Evolutionary conservation across 2,113 vertebrate genomes (phyloP), one percentile per base, ranked within the genome.

Genomic region (Bagarius yarrelli): DNA sequence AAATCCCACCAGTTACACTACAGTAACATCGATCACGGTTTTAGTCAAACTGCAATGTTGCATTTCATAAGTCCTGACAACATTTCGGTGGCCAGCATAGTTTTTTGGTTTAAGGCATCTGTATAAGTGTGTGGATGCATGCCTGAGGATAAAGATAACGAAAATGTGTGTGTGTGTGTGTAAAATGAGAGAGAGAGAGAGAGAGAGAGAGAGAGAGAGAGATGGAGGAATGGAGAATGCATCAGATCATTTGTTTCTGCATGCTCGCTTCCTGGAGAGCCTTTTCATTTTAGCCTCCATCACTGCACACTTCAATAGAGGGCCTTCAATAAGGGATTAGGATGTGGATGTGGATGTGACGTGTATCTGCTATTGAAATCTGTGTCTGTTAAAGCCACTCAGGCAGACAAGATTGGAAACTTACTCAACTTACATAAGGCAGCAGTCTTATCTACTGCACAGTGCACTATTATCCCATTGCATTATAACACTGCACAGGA

Each of bases 211-310:
- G 56, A 56, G 14, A 19, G 36, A 56, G 67, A n/a, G 44, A 69
- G 23, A 19, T 11, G 23, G 13, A 13, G 50, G 50, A 72, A 59
- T 64, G 40, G 73, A 60, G 81, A 80, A 56, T 8, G 36, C 47
- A 75, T 64, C 55, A 64, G 40, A 70, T 80, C 44, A 32, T 67
- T 71, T 76, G 63, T 76, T 60, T 47, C 50, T 71, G 64, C 55
- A 47, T 70, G 18, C 56, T 32, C 57, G 32, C 70, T 72, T 63
- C 57, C 36, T 44, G 63, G 52, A 85, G 27, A 60, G 73, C 18
- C 61, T 77, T 83, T 85, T 81, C 16, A 73, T 30, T 72, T 30
- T 78, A 80, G 81, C n/a, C 57, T 80, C 60, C 11, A 30, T 34
- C 15, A 25, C 61, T 4, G 23, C 13, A 25, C 32, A 18, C 44